A percentile compares a stretch with the other conserved stretches of the same genome.
Conservation (phyloP, 2,888 invertebrate species). For the Dicyrtomina minuta region DNA sequence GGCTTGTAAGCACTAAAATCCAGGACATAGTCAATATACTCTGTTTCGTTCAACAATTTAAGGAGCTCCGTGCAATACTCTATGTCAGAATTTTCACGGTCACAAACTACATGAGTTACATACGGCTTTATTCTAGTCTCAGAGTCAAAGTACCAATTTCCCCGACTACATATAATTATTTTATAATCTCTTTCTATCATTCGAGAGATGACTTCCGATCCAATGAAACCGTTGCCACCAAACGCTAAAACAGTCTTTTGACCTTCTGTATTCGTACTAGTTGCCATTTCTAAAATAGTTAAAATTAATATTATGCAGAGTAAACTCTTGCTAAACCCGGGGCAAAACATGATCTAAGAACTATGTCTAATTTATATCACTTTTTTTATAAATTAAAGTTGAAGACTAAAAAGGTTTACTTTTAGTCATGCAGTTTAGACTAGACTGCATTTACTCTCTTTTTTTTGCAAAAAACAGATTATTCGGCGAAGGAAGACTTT, state of each 20-base stretch:
- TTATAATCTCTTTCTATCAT: slow-evolving; percentile 55
- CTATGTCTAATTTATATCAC: too few species aligned
- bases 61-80: slow-evolving; percentile 55
- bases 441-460: too few species aligned
- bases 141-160: slow-evolving; percentile 59
- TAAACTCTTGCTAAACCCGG: background rate
- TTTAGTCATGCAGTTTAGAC: too few species aligned
- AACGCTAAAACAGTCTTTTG: slow-evolving; percentile 54
- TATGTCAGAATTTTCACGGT: slow-evolving; percentile 55
- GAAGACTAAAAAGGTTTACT: too few species aligned
- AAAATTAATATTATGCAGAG: background rate
- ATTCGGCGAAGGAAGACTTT: too few species aligned
- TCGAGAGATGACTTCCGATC: slow-evolving; percentile 56
- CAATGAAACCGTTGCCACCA: slow-evolving; percentile 60
- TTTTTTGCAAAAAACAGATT: too few species aligned
- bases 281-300: slow-evolving; percentile 1
- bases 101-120: slow-evolving; percentile 56
- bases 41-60: slow-evolving; percentile 43
- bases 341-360: too few species aligned
- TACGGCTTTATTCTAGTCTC: slow-evolving; percentile 52
- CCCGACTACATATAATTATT: slow-evolving; percentile 57
- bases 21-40: slow-evolving; percentile 57
- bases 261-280: background rate
- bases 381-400: too few species aligned
- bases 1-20: slow-evolving; percentile 59